Percentiles rank a stretch among this genome's conserved stretches.
phyloP scores from a whole-genome alignment of 2,113 vertebrate genomes.

The Pogona vitticeps region DNA sequence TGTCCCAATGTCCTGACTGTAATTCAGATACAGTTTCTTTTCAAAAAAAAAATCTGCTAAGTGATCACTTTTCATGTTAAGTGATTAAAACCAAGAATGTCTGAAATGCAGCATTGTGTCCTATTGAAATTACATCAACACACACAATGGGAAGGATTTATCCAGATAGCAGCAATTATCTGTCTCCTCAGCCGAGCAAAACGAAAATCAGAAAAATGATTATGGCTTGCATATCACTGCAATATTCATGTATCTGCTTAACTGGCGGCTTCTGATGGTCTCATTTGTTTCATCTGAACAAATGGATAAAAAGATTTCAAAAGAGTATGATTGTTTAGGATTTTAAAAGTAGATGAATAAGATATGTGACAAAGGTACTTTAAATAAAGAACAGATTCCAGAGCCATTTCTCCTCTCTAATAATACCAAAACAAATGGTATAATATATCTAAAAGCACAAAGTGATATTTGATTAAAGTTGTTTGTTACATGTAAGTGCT shows the following conservation, averaged over 20 bases:
- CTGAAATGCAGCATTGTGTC: constrained; percentile 38
- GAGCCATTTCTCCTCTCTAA: neutral
- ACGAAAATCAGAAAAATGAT: constrained; percentile 64
- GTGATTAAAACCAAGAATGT: constrained; percentile 37
- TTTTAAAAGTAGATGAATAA: constrained; percentile 29
- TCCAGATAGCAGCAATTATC: constrained; percentile 61
- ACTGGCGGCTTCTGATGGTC: constrained; percentile 59
- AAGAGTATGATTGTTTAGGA: constrained; percentile 61
- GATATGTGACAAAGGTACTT: constrained; percentile 38
- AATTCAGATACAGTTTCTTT: constrained; percentile 28
- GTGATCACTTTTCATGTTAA: constrained; percentile 43
- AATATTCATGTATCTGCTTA: constrained; percentile 70
- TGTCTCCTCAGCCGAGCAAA: constrained; percentile 43
- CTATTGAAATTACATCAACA: constrained; percentile 48
- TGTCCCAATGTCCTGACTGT: constrained; percentile 27
- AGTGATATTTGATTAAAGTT: constrained; percentile 23
- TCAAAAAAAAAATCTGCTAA: constrained; percentile 44
- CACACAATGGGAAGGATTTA: constrained; percentile 54
- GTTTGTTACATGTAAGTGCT: constrained; percentile 32
- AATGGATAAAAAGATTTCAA: constrained; percentile 61
- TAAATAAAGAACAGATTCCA: constrained; percentile 39
- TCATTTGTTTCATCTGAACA: constrained; percentile 70
- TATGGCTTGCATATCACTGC: constrained; percentile 57
- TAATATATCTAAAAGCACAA: constrained; percentile 5
- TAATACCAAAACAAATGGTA: constrained; percentile 13